These are phyloP conservation scores for Lycopodina hypogea DNA, from an alignment of 37 sponge, comb jelly and placozoan species.

Conservation along the genomic window DNA sequence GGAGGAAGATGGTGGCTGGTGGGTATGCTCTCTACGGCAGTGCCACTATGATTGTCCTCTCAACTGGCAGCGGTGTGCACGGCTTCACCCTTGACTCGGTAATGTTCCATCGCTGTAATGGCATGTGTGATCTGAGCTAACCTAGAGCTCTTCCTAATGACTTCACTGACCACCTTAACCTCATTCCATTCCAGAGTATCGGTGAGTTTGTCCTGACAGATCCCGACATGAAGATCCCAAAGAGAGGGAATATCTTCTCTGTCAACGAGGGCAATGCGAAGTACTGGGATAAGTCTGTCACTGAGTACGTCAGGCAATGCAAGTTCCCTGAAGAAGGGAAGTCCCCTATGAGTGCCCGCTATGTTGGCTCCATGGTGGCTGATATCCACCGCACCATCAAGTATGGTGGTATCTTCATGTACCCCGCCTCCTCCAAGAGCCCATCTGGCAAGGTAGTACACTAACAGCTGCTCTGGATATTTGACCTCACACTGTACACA, in stretches of 20 bases:
- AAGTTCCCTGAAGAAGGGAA: constrained; percentile 84
- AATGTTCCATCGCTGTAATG: no score
- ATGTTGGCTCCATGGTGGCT: constrained; percentile 99
- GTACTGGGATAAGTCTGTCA: constrained; percentile 85
- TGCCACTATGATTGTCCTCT: constrained; percentile 97
- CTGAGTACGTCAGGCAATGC: constrained; percentile 80
- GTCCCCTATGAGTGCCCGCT: constrained; percentile 85
- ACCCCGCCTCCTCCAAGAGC: constrained; percentile 91
- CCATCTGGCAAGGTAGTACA: constrained; percentile 95
- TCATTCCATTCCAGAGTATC: constrained; percentile 79
- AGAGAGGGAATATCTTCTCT: constrained; percentile 93
- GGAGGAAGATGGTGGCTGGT: constrained; percentile 90
- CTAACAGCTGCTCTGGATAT: no score
- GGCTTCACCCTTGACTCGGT: constrained; percentile 99
- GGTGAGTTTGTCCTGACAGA: constrained; percentile 97
- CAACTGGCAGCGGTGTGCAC: constrained; percentile 90
- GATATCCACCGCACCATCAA: constrained; percentile 97
- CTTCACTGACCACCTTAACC: no score
- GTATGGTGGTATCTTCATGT: constrained; percentile 99
- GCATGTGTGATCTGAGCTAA: background rate
- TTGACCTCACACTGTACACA: no score
- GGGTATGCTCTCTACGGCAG: constrained; percentile 98
- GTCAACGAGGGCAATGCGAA: constrained; percentile 94
- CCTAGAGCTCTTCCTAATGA: no score
- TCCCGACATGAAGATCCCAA: constrained; percentile 77